Evolutionary conservation across 2,888 invertebrate species (phyloP), one percentile per base, ranked within the genome.

Genomic region (Argyresthia goedartella): DNA sequence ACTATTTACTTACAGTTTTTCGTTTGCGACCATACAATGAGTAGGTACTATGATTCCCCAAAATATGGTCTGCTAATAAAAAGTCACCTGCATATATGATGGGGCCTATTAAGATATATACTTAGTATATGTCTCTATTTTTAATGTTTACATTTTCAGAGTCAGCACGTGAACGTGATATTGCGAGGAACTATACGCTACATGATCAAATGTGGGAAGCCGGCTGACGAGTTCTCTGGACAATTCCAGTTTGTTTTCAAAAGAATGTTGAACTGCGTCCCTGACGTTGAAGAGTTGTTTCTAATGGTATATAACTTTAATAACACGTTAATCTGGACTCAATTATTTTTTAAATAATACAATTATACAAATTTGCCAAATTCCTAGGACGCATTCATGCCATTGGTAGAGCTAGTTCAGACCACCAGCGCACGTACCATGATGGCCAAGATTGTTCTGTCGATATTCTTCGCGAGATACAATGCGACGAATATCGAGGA

Each of bases 391-490:
- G 94, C 96, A 63, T 97, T 98, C 71, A 88, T 98, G 69, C 95
- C 96, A 1, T 88, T 97, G 52, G 85, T 98, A 52, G 97, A 98
- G 76, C 84, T 98, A 66, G 95, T 97, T 60, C 95, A 96, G 69
- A 93, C 94, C 57, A 94, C 96, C 59, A 91, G 89, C 42, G 90
- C 93, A 0, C 93, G 93, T 70, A 93, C 96, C 0, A 92, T 95
- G 65, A 92, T 95, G 53, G 95, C 95, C 62, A 96, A 95, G 74
- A 91, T 89, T 47, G 91, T 98, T 11, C 87, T 97, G 60, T 88
- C 90, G n/a, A 88, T 89, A 57, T 84, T 85, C 64, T 84, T 89
- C 87, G 63, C 88, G 9, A 64, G 81, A 82, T 72, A 66, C 74
- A 81, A 64, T 62, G 57, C 88, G 62, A 63, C 85, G 33, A 61